Evolutionary conservation across 2,113 vertebrate species (phyloP).

Genomic region (Brienomyrus longianalis): DNA sequence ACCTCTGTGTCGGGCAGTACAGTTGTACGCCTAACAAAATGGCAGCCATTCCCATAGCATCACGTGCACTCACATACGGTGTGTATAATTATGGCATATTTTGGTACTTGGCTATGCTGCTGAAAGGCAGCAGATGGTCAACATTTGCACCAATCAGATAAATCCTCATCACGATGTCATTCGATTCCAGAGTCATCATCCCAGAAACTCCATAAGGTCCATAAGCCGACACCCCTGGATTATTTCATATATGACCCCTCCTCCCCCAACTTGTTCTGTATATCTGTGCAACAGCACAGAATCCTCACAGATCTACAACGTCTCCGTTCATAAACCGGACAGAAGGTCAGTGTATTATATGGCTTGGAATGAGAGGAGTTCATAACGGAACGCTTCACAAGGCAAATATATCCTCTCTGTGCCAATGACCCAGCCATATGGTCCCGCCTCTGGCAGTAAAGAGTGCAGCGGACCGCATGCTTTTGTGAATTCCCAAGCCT

Average conservation of each 20-base stretch:
- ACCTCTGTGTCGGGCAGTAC: not conserved
- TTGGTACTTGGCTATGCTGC: not conserved
- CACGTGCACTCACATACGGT: not conserved
- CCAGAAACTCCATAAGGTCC: not conserved
- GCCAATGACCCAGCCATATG: conserved; percentile 4
- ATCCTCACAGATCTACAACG: not conserved
- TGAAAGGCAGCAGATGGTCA: not conserved
- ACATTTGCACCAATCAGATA: not conserved
- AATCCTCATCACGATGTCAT: not conserved
- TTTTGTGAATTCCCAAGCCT: not conserved
- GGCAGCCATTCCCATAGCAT: not conserved
- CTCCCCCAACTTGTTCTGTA: not conserved
- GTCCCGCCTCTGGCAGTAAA: not conserved
- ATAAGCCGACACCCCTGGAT: not conserved
- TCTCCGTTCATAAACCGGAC: not conserved
- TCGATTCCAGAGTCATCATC: not conserved
- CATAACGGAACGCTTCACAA: not conserved
- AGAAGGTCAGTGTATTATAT: not conserved
- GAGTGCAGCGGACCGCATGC: not conserved
- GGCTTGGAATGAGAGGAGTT: not conserved
- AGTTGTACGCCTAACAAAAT: not conserved
- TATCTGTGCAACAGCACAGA: not conserved
- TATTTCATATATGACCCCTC: too few species aligned
- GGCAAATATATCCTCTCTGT: not conserved
- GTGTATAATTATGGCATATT: not conserved